Evolutionary conservation across 2,113 vertebrate species (phyloP), one percentile per base, ranked within the genome.

Genomic region (Campylorhamphus procurvoides): DNA sequence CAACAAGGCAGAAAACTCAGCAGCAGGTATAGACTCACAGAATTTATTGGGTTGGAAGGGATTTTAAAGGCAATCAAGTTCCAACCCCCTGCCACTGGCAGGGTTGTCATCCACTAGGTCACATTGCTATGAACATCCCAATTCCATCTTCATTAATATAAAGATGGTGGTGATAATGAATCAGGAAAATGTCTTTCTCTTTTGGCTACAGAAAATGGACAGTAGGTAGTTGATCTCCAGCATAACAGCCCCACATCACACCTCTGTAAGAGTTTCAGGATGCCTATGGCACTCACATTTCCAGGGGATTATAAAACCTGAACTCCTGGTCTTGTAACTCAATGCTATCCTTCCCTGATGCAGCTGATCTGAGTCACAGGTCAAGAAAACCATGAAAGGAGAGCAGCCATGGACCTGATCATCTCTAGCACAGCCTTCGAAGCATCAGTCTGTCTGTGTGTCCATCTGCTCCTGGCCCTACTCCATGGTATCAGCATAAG

Each of bases 401-500:
- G 23, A 68, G 53, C 58, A 88, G 46, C 49, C 23, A 5, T 19
- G 68, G 42, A 29, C 7, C 53, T 77, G 63, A 69, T 56, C 37
- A 3, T 19, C 7, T 73, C 40, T 74, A 79, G 78, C n/a, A 44
- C 19, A 56, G 29, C 5, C 35, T 55, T 71, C 20, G 55, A 46
- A 76, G 28, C 15, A 12, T 27, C 52, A 5, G 0, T 29, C 33
- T 40, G 47, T 56, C 63, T 7, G 8, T 59, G 11, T 64, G 66
- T 58, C 50, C 42, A 3, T 42, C 78, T 66, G 39, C 42, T 44
- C 31, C 47, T 24, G 44, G 49, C n/a, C 37, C 25, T 56, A 5
- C 16, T 40, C 49, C 20, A 2, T 2, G 27, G 17, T 2, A 14
- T 19, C 37, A 22, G 2, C 0, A 0, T 1, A 3, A 50, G 55